These are phyloP conservation scores for Syritta pipiens DNA, from an alignment of 2,888 invertebrate genomes.

Conservation along the genomic window DNA sequence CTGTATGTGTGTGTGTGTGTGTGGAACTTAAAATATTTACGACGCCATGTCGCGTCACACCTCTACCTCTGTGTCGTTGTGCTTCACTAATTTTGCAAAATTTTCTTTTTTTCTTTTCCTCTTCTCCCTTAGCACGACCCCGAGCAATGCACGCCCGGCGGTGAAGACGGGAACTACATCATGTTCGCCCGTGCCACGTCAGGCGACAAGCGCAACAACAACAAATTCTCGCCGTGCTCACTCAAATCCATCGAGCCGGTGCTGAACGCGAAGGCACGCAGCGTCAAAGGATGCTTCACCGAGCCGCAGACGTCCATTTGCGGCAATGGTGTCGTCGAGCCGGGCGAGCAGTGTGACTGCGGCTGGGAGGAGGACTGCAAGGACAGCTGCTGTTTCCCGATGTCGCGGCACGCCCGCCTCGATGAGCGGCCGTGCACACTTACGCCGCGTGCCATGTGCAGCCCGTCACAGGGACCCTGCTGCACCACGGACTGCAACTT, in stretches of 20 bases:
- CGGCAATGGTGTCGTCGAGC: slow-evolving; percentile 98
- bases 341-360: slow-evolving; percentile 98
- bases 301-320: slow-evolving; percentile 97
- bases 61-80: slow-evolving; percentile 38
- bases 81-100: slow-evolving; percentile 44
- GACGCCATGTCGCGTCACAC: slow-evolving; percentile 36
- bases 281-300: slow-evolving; percentile 94
- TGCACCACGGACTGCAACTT: slow-evolving; percentile 93
- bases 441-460: slow-evolving; percentile 82
- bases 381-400: slow-evolving; percentile 95
- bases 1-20: slow-evolving; percentile 2
- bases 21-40: slow-evolving; percentile 25
- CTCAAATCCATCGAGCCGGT: slow-evolving; percentile 95
- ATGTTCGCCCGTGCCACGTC: slow-evolving; percentile 99
- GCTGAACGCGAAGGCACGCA: slow-evolving; percentile 93
- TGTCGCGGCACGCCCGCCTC: slow-evolving; percentile 87
- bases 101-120: slow-evolving; percentile 32
- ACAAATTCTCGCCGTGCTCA: slow-evolving; percentile 97
- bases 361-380: slow-evolving; percentile 98
- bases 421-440: slow-evolving; percentile 92
- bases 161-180: slow-evolving; percentile 98
- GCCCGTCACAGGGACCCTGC: slow-evolving; percentile 90
- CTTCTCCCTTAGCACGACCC: slow-evolving; percentile 90
- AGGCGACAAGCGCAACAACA: slow-evolving; percentile 98
- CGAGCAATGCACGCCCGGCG: slow-evolving; percentile 95